phyloP scores from a whole-genome alignment of 1,140 invertebrate species.

The Wiebesia pumilae region DNA sequence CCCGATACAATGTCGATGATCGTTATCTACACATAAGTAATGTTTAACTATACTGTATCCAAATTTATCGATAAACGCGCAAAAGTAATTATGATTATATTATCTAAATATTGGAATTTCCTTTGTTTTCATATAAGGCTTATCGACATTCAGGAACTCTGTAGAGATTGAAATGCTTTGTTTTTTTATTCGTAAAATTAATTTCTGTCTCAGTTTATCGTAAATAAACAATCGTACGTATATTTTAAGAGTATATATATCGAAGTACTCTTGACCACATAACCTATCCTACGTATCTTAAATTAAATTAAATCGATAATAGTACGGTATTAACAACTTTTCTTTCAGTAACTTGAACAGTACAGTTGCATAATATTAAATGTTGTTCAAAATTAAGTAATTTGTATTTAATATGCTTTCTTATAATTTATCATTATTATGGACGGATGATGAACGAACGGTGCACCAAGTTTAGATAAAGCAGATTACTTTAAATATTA shows the following conservation, averaged over 20 bases:
- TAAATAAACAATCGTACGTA: neutral
- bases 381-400: no score
- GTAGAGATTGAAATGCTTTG: neutral
- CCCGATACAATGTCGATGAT: neutral
- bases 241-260: no score
- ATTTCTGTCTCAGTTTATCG: neutral
- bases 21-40: neutral
- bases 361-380: no score
- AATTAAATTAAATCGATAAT: no score
- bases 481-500: neutral
- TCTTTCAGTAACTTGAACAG: no score
- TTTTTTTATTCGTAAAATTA: neutral
- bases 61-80: neutral
- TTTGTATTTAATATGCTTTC: no score
- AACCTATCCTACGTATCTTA: no score
- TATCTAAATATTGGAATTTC: neutral
- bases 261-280: no score
- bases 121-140: neutral
- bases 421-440: neutral
- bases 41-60: neutral
- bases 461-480: neutral
- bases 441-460: neutral
- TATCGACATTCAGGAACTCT: neutral
- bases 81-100: neutral
- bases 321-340: no score